These are phyloP conservation scores for Motacilla alba DNA, from an alignment of 2,113 vertebrate species.

Conservation along the genomic window DNA sequence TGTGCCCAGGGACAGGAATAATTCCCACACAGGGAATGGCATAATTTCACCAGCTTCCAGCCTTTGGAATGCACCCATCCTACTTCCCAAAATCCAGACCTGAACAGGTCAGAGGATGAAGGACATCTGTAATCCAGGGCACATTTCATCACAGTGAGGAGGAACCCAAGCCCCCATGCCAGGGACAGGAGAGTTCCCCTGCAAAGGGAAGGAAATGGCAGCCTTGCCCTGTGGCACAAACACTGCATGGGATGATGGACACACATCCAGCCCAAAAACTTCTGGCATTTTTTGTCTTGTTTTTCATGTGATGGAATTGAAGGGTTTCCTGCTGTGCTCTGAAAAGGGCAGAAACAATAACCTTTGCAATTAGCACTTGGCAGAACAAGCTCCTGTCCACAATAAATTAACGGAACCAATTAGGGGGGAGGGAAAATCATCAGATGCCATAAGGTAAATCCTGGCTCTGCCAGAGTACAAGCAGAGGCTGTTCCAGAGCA, in stretches of 20 bases:
- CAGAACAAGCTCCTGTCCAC: slow-evolving; percentile 29
- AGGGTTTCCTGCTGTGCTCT: slow-evolving; percentile 36
- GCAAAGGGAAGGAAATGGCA: neutral
- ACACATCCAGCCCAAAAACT: neutral
- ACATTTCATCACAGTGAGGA: neutral
- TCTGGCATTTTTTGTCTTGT: neutral
- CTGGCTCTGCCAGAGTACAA: neutral
- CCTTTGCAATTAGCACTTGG: slow-evolving; percentile 60
- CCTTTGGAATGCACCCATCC: neutral
- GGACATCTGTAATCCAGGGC: neutral
- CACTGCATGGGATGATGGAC: accelerated
- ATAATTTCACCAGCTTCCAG: neutral
- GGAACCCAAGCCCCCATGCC: neutral
- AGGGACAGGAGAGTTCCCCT: neutral
- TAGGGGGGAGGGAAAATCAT: neutral
- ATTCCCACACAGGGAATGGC: neutral
- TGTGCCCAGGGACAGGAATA: neutral
- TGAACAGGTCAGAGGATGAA: neutral
- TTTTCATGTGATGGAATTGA: neutral
- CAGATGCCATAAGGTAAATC: neutral
- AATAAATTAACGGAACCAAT: slow-evolving; percentile 33
- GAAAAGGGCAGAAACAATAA: slow-evolving; percentile 49
- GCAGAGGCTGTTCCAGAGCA: neutral
- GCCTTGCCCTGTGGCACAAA: neutral
- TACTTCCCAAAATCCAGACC: neutral